Percentiles rank a stretch among this genome's conserved stretches.
Conservation (phyloP, 2,888 invertebrate genomes). For the Axea sp. region DNA sequence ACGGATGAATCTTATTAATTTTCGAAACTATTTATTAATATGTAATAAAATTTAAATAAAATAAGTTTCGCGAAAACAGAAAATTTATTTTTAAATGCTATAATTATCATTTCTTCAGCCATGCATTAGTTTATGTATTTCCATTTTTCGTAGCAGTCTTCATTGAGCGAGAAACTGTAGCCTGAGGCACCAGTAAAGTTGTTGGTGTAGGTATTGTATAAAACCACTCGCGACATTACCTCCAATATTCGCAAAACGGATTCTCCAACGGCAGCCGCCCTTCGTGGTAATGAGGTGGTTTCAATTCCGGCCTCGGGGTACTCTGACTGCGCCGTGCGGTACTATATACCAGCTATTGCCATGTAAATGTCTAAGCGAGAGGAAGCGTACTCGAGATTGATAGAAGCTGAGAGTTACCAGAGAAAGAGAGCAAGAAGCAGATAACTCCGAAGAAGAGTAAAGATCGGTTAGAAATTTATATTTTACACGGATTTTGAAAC, state of each 20-base stretch:
- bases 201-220: constrained; percentile 73
- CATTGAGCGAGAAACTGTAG: constrained; percentile 67
- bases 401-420: constrained; percentile 61
- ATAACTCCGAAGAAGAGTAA: constrained; percentile 42
- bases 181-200: constrained; percentile 66
- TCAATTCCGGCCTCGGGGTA: constrained; percentile 78
- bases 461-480: constrained; percentile 53
- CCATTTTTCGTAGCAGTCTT: constrained; percentile 77
- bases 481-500: constrained; percentile 51
- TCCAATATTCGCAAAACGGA: constrained; percentile 79
- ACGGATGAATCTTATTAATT: no score
- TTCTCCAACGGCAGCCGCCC: constrained; percentile 73
- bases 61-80: no score
- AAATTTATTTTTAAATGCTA: constrained; percentile 1
- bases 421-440: constrained; percentile 37
- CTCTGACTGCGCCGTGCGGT: constrained; percentile 66
- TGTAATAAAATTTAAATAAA: no score
- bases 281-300: constrained; percentile 78
- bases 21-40: no score
- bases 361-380: constrained; percentile 72
- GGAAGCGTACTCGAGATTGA: constrained; percentile 70
- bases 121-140: constrained; percentile 69
- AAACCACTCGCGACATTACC: constrained; percentile 79
- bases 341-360: constrained; percentile 70
- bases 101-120: constrained; percentile 35